phyloP scores from a whole-genome alignment of 1,140 invertebrate genomes.

The Asbolus verrucosus region DNA sequence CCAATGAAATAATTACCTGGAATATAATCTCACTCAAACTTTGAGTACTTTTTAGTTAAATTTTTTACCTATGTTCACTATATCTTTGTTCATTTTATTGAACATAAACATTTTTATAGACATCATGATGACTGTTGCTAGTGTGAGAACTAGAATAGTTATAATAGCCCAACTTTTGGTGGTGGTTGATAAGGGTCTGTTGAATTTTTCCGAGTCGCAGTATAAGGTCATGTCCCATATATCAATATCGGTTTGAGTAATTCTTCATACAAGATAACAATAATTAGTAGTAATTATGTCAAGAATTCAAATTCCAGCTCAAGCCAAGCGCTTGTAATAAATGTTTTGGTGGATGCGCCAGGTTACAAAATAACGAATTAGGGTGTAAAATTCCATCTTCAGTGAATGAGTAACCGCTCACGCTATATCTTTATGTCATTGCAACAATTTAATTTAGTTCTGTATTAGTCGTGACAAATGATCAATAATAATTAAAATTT shows the following conservation, averaged over 20 bases:
- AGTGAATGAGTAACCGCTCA: too few species aligned
- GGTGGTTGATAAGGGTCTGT: not conserved
- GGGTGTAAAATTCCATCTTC: too few species aligned
- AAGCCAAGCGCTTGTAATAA: too few species aligned
- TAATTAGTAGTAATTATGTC: not conserved
- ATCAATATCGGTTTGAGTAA: not conserved
- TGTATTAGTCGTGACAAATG: too few species aligned
- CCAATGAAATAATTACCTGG: conserved; percentile 8
- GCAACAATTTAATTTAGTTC: too few species aligned
- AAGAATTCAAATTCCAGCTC: too few species aligned
- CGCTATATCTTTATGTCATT: too few species aligned
- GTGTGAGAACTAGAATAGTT: not conserved
- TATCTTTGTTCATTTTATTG: not conserved
- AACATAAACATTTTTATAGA: not conserved
- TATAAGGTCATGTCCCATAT: not conserved
- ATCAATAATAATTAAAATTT: too few species aligned
- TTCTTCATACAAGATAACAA: not conserved
- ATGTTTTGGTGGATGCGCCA: too few species aligned
- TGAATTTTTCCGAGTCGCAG: not conserved
- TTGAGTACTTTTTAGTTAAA: too few species aligned
- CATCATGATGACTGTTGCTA: not conserved
- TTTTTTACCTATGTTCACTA: conserved; percentile 4
- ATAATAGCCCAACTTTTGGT: not conserved
- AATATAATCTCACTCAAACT: too few species aligned
- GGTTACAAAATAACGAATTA: too few species aligned